Percentiles rank a stretch among this genome's conserved stretches.
phyloP scores from a whole-genome alignment of 2,888 invertebrate genomes.

The Drosophila birchii region DNA sequence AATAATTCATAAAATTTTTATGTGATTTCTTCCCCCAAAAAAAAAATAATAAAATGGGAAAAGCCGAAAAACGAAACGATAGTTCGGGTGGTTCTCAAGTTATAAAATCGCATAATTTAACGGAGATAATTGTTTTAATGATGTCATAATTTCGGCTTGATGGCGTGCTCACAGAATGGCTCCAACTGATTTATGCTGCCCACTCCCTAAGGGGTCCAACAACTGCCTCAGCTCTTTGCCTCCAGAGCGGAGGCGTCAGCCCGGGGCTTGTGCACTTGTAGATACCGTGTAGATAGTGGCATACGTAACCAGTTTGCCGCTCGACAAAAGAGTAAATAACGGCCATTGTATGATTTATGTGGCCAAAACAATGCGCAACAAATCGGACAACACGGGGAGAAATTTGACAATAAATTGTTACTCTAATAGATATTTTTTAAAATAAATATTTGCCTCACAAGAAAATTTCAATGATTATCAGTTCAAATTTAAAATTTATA shows the following conservation, averaged over 20 bases:
- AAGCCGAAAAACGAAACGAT: constrained; percentile 54
- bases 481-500: neutral
- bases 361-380: constrained; percentile 46
- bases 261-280: constrained; percentile 41
- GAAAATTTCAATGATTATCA: neutral
- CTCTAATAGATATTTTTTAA: no score
- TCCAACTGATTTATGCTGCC: constrained; percentile 69
- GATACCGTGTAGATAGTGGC: constrained; percentile 44
- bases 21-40: constrained; percentile 66
- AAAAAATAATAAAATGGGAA: no score
- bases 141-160: constrained; percentile 74
- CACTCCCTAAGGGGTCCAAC: constrained; percentile 1
- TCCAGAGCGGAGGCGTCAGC: constrained; percentile 25
- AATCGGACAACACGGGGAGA: constrained; percentile 23
- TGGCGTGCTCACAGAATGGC: constrained; percentile 51
- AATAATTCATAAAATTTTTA: constrained; percentile 80
- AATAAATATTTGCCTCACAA: no score
- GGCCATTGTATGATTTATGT: constrained; percentile 74
- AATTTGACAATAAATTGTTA: neutral
- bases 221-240: constrained; percentile 3
- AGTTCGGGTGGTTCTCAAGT: constrained; percentile 53
- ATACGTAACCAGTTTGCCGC: constrained; percentile 66
- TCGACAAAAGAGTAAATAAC: constrained; percentile 56
- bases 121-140: constrained; percentile 77
- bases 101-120: constrained; percentile 60